These are phyloP conservation scores for Syritta pipiens DNA, from an alignment of 2,888 invertebrate species.

Conservation along the genomic window DNA sequence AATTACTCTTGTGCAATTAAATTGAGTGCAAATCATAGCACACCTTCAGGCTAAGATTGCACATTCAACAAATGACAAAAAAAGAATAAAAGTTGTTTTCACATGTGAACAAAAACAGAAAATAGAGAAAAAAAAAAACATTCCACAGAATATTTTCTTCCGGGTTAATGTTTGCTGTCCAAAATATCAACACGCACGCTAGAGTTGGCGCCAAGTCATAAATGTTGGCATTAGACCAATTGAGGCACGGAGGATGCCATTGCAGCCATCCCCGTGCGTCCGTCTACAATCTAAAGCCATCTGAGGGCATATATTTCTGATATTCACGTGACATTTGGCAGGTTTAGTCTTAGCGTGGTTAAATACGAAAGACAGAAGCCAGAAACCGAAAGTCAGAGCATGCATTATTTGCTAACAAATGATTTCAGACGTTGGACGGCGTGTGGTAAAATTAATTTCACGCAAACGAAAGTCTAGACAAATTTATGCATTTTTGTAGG, in stretches of 20 bases:
- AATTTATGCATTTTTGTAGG: too few relatives aligned
- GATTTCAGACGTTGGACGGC: too few relatives aligned
- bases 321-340: too few relatives aligned
- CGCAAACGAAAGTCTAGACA: too few relatives aligned
- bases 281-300: constrained; percentile 29
- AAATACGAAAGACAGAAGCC: too few relatives aligned
- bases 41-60: background rate
- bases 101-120: constrained; percentile 15
- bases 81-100: constrained; percentile 1
- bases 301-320: constrained; percentile 30
- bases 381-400: constrained; percentile 10
- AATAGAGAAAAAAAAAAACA: constrained; percentile 21
- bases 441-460: too few relatives aligned
- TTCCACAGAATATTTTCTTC: constrained; percentile 45
- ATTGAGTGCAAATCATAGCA: constrained; percentile 2
- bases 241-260: constrained; percentile 43
- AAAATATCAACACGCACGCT: constrained; percentile 51
- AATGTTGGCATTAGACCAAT: constrained; percentile 66
- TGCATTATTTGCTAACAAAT: background rate
- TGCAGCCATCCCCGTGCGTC: too few relatives aligned
- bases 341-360: too few relatives aligned
- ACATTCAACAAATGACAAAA: background rate
- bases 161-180: constrained; percentile 52
- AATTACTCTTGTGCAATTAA: constrained; percentile 29
- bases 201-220: constrained; percentile 67